Conservation (phyloP, 1,140 invertebrate genomes). For the Acromyrmex charruanus region DNA sequence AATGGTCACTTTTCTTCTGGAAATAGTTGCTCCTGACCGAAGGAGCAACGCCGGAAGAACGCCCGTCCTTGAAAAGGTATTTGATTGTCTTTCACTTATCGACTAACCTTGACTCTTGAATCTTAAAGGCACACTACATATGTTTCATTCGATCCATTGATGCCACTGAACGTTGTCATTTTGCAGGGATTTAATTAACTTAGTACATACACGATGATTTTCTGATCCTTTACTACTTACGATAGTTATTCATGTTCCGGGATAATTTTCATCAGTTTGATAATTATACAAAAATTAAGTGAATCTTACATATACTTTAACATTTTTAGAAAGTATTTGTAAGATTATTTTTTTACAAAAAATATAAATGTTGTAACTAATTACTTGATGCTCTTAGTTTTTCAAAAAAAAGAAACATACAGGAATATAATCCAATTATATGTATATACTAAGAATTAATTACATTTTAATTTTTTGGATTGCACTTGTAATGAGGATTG, state of each 20-base stretch:
- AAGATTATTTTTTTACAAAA: too few relatives aligned
- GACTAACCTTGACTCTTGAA: constrained; percentile 34
- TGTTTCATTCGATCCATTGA: constrained; percentile 24
- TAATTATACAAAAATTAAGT: too few relatives aligned
- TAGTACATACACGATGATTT: too few relatives aligned
- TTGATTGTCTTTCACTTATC: constrained; percentile 40
- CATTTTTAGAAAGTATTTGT: too few relatives aligned
- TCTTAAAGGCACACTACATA: constrained; percentile 15
- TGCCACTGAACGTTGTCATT: background rate
- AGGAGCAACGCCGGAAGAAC: constrained; percentile 54
- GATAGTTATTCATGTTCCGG: too few relatives aligned
- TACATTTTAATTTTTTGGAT: background rate
- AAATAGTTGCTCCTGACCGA: constrained; percentile 70
- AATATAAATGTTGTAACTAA: too few relatives aligned
- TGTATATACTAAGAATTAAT: background rate
- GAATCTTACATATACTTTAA: too few relatives aligned
- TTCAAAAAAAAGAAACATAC: too few relatives aligned
- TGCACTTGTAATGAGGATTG: background rate
- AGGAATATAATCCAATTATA: too few relatives aligned
- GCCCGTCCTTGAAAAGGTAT: constrained; percentile 51
- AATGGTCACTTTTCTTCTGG: constrained; percentile 75
- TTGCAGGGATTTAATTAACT: background rate
- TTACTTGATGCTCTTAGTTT: too few relatives aligned
- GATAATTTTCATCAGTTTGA: too few relatives aligned
- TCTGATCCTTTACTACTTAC: too few relatives aligned